Base-by-base conservation (phyloP, 2,797 vertebrate genomes). In the Holocentrus rufus region DNA sequence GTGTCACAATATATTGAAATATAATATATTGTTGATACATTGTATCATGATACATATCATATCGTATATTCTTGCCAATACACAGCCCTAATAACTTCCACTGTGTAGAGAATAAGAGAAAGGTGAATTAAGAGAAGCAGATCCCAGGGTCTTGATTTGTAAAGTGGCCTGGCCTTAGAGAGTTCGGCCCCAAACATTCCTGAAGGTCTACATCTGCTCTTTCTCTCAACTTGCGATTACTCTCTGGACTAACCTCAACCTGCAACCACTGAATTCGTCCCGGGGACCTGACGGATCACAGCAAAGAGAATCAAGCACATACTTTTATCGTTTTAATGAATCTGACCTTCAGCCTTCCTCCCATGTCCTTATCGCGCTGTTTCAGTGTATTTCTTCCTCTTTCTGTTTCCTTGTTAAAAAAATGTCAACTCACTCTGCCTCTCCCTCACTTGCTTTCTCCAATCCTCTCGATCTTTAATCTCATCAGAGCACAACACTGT, bases 301-400 rank as follows among this genome's bases (percentile, higher is more conserved):
- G 39, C 39, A 44, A 80, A 69, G 68, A 80, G 84, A 90, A 90
- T 87, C 84, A 87, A 86, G 82, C 82, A 81, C 63, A 72, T 36
- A 63, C 77, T 81, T 82, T 83, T 88, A 88, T 92, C 87, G 86
- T 87, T 91, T 90, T 90, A 89, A 90, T 91, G 85, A 90, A 90
- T 89, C 87, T 90, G 86, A 92, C 88, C 88, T 89, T 89, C 77
- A 80, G 67, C 81, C 74, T 76, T 66, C 50, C 80, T 83, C 72
- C 72, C 77, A 84, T 86, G 82, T 80, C 75, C 6, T 78, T 64
- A 69, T 79, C 66, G 55, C 46, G 82, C 76, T 84, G 72, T 77
- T 82, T 69, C 49, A 69, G 63, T 75, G 46, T 61, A 72, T 84
- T 85, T 85, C 82, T 77, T 69, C 74, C 72, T 84, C 60, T 70